A percentile compares a stretch with the other conserved stretches of the same genome.
Evolutionary conservation across 2,113 vertebrate species (phyloP).

Genomic region (Cranoglanis bouderius): DNA sequence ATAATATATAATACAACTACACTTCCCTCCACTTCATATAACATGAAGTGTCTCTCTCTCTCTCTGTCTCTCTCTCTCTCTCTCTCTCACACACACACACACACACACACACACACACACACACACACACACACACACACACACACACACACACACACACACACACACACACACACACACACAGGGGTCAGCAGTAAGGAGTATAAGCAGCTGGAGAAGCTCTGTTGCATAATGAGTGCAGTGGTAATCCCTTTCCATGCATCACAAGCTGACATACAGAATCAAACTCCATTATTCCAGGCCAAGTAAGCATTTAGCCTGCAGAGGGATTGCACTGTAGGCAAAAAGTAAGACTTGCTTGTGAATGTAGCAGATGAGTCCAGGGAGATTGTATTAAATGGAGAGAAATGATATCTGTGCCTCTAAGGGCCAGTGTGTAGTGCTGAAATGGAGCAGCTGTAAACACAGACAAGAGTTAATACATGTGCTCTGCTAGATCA

Average conservation of each 20-base stretch:
- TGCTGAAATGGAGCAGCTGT: slow-evolving; percentile 37
- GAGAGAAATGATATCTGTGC: slow-evolving; percentile 27
- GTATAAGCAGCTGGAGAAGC: slow-evolving; percentile 23
- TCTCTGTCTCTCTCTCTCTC: not conserved
- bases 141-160: not conserved
- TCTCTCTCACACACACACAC: not conserved
- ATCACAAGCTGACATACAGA: slow-evolving; percentile 44
- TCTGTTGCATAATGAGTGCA: slow-evolving; percentile 20
- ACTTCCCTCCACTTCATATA: not conserved
- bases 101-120: not conserved
- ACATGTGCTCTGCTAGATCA: not conserved
- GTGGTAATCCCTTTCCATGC: slow-evolving; percentile 37
- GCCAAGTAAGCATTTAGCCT: slow-evolving; percentile 41
- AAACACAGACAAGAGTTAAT: slow-evolving; percentile 1
- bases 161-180: not conserved
- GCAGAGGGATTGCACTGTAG: not conserved
- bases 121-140: not conserved
- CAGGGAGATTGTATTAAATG: slow-evolving; percentile 33
- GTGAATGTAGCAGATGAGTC: slow-evolving; percentile 23
- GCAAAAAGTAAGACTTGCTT: slow-evolving; percentile 3
- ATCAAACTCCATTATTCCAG: slow-evolving; percentile 36
- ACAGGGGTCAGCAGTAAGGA: slow-evolving; percentile 9
- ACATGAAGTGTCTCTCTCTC: not conserved
- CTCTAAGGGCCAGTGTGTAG: not conserved
- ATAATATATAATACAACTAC: not conserved